Evolutionary conservation across 2,888 invertebrate genomes (phyloP), one percentile per base, ranked within the genome.

Genomic region (Exephanes ischioxanthus): DNA sequence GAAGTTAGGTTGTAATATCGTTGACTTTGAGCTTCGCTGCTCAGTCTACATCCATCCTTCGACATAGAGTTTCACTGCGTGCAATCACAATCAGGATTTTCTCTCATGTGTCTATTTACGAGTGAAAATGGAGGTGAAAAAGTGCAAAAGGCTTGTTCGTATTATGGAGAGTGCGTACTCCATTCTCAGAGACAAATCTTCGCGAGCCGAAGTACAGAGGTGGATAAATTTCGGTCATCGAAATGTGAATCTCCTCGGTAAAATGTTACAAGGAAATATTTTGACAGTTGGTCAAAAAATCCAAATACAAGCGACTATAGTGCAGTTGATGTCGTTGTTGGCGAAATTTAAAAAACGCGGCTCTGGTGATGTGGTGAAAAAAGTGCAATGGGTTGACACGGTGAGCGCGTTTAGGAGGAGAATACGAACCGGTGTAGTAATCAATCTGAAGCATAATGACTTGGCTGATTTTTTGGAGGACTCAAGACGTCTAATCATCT

Each of bases 361-460:
- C 16, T 16, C 45, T 48, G 30, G 37, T 72, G 53, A 30, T 6
- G 16, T 16, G 37, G 16, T 16, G 2, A 45, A 76, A 26, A 11
- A 41, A 19, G 58, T 77, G 22, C 72, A 26, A 16, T 73, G 67
- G 81, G 19, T n/a, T 37, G 81, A 81, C 48, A 2, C 75, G 48
- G 55, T 53, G 3, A 70, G 14, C 14, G 77, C 63, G 14, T 86
- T 83, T 45, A 33, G 51, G 22, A 48, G 45, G 19, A 58, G 73
- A 73, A 70, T 81, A 22, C 72, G 81, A 48, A 83, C 83, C 1
- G 83, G 80, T n/a, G 73, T 61, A 5, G 48, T 86, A 14, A 68
- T 68, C 6, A 83, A 86, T 68, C 33, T 83, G 5, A 33, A 16
- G 19, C 83, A 83, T 26, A 77, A 70, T 9, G 83, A 83, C 51